These are phyloP conservation scores for Adelosebastes latens DNA, from an alignment of 2,797 vertebrate genomes.

Conservation along the genomic window DNA sequence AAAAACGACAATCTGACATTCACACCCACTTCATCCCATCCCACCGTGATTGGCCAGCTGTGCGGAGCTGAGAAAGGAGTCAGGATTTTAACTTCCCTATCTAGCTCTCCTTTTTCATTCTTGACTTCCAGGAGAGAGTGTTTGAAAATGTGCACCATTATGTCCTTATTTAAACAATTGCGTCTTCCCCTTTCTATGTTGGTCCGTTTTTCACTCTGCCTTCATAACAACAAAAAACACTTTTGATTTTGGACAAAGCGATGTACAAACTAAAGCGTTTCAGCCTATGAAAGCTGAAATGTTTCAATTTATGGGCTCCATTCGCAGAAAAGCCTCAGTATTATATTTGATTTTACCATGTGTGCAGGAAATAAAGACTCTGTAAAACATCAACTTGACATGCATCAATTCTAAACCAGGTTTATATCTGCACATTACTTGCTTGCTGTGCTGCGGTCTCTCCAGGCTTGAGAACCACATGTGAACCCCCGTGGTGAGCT, in stretches of 20 bases:
- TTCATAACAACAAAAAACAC: neutral
- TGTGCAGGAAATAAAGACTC: conserved; percentile 3
- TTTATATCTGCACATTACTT: conserved; percentile 35
- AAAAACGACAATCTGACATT: neutral
- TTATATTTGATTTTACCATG: neutral
- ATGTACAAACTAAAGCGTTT: neutral
- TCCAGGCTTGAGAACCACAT: conserved; percentile 14
- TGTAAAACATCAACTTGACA: conserved; percentile 10
- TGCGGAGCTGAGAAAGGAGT: neutral
- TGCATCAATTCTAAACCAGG: conserved; percentile 19
- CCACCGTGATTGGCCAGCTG: neutral
- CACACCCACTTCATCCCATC: no score
- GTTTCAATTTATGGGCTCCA: neutral
- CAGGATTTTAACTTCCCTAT: neutral
- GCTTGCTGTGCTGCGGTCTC: conserved; percentile 40
- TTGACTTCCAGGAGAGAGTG: no score
- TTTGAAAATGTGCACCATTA: no score
- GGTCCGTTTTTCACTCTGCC: neutral
- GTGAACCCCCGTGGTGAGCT: conserved; percentile 36
- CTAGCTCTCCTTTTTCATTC: no score
- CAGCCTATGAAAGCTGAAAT: neutral
- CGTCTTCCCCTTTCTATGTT: no score
- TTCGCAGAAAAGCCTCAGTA: neutral
- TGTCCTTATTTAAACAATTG: no score
- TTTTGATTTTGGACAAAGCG: neutral